Evolutionary conservation across 2,888 invertebrate species (phyloP).

Genomic region (Cryptocephalus moraei): DNA sequence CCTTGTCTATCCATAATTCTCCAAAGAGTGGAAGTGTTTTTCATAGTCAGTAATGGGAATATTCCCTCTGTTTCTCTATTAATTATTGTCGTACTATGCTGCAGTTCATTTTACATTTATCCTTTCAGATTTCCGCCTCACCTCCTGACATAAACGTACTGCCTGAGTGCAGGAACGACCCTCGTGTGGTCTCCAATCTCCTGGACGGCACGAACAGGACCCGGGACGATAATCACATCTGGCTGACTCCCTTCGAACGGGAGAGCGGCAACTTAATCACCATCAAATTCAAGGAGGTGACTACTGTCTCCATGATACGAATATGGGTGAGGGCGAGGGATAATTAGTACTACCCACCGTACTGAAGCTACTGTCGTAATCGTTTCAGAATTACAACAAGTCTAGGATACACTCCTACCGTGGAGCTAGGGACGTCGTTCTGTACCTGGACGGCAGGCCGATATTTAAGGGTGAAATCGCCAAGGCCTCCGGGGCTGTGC

Average conservation of each 20-base stretch:
- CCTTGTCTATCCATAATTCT: no score
- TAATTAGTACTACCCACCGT: no score
- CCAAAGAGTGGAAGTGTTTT: no score
- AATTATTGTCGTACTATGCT: no score
- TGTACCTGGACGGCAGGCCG: conserved; percentile 54
- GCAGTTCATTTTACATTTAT: no score
- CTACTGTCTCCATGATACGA: conserved; percentile 29
- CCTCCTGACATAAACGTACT: conserved; percentile 53
- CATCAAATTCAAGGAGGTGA: conserved; percentile 43
- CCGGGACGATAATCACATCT: conserved; percentile 66
- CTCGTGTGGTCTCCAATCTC: conserved; percentile 51
- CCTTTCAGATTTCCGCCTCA: conserved; percentile 41
- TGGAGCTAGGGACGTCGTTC: conserved; percentile 61
- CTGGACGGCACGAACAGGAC: conserved; percentile 64
- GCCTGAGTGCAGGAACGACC: conserved; percentile 55
- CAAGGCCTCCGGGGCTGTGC: conserved; percentile 63
- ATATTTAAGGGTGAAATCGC: conserved; percentile 78
- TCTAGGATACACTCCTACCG: conserved; percentile 74
- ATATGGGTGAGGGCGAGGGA: conserved; percentile 26
- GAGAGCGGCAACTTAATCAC: conserved; percentile 51
- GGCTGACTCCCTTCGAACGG: conserved; percentile 57
- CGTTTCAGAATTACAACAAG: conserved; percentile 74
- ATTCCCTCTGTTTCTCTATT: no score
- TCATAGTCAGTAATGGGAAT: no score
- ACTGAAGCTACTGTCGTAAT: no score